phyloP scores from a whole-genome alignment of 2,797 vertebrate species.

The Lagocephalus sceleratus region DNA sequence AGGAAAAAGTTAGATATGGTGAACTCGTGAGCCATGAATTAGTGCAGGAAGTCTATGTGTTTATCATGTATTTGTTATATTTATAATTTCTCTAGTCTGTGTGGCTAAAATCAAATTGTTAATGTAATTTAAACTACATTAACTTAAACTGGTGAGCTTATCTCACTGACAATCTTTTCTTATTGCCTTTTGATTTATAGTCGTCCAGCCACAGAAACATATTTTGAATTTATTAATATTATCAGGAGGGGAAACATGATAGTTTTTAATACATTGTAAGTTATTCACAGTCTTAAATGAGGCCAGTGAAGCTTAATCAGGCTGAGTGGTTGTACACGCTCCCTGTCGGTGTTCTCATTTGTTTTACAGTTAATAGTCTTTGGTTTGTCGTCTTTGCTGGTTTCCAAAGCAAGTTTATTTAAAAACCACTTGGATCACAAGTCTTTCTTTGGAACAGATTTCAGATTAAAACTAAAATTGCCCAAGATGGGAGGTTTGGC shows the following conservation, averaged over 20 bases:
- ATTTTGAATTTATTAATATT: neutral
- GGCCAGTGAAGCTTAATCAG: constrained; percentile 2
- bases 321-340: constrained; percentile 2
- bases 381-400: constrained; percentile 5
- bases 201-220: neutral
- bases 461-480: constrained; percentile 34
- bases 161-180: neutral
- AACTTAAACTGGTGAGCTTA: neutral
- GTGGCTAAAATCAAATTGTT: neutral
- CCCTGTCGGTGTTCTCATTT: neutral
- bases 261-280: constrained; percentile 6
- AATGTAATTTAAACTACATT: neutral
- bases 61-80: no score
- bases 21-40: neutral
- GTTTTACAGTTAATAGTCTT: constrained; percentile 5
- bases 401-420: constrained; percentile 9
- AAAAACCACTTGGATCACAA: neutral
- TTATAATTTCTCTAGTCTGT: neutral
- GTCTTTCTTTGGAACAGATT: constrained; percentile 24
- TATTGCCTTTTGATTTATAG: neutral
- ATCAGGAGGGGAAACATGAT: constrained; percentile 3
- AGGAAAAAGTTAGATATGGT: neutral
- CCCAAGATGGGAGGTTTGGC: constrained; percentile 26
- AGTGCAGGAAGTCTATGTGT: neutral
- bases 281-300: constrained; percentile 14